A percentile compares a stretch with the other conserved stretches of the same genome.
phyloP scores from a whole-genome alignment of 2,797 vertebrate species.

The Esox lucius region DNA sequence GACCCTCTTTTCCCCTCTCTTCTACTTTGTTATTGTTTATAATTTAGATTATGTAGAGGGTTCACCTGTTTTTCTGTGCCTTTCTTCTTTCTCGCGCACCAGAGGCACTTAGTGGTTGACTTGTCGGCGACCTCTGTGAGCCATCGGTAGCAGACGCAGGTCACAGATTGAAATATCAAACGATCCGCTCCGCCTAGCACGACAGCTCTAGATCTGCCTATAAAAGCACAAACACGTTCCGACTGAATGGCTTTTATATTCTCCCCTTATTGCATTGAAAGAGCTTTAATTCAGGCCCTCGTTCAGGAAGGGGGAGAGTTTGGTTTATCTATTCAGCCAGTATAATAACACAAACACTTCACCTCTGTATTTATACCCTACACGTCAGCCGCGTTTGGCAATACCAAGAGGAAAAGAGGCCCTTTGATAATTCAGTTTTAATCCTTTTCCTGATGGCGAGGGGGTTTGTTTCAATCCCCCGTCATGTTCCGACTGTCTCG shows the following conservation, averaged over 20 bases:
- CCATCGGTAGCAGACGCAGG: not conserved
- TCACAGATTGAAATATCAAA: conserved; percentile 9
- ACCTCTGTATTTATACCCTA: not conserved
- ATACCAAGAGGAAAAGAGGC: not conserved
- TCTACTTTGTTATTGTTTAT: not conserved
- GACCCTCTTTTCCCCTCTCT: not conserved
- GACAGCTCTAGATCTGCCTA: not conserved
- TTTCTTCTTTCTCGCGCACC: not conserved
- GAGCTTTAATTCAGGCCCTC: not conserved
- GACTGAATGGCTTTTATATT: not conserved
- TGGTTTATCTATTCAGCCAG: conserved; percentile 7
- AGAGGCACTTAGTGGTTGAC: conserved; percentile 7
- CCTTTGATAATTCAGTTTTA: not conserved
- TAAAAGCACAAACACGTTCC: not conserved
- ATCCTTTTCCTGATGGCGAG: not conserved
- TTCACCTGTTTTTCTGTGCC: not conserved
- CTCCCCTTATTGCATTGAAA: not conserved
- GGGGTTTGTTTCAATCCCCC: not conserved
- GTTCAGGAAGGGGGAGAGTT: not conserved
- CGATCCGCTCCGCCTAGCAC: not conserved
- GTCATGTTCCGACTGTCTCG: not conserved
- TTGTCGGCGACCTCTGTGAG: not conserved
- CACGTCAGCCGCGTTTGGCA: not conserved
- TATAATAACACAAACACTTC: conserved; percentile 1
- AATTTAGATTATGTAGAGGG: not conserved